Evolutionary conservation across 2,113 vertebrate species (phyloP), one percentile per base, ranked within the genome.

Genomic region (Cariama cristata): DNA sequence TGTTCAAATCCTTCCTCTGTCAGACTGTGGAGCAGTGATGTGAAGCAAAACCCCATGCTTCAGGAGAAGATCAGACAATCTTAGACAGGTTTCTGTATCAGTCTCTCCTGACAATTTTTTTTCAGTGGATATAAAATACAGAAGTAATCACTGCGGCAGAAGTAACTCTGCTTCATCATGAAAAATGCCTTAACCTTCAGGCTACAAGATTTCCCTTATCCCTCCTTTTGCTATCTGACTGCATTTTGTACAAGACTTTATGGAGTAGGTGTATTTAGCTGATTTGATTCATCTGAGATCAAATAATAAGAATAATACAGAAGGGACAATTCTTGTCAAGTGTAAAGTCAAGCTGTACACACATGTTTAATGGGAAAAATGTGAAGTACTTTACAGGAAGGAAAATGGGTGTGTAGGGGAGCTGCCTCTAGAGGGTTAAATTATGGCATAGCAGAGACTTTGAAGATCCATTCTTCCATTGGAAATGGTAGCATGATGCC

Each of bases 1-100:
- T 55, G 38, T 63, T 93, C 56, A 93, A 95, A 93, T 84, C 73
- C 69, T 89, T 86, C 50, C 68, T 71, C 73, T 89, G 69, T 72
- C 68, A 90, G 49, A 35, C 19, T 72, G 38, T 23, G 74, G 50
- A 79, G 52, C 44, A 87, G 58, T 58, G 56, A 79, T 64, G 71
- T 59, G 81, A 94, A 89, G 80, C 64, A 89, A 97, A 96, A n/a
- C 30, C 52, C 16, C 32, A 13, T 17, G 18, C 56, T 93, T 89
- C 80, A 87, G 59, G 17, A 93, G 55, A 72, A 75, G 66, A 94
- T 16, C 42, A 38, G 27, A 53, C 35, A 82, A 33, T 64, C 52
- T 87, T 50, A 84, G 55, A 10, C 68, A 76, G 23, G 47, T 84
- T 94, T 91, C 79, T 7, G 1, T 67, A 63, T 89, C 64, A 50